phyloP scores from a whole-genome alignment of 92 coral and sea anemone species.

The Palythoa caribaeorum region DNA sequence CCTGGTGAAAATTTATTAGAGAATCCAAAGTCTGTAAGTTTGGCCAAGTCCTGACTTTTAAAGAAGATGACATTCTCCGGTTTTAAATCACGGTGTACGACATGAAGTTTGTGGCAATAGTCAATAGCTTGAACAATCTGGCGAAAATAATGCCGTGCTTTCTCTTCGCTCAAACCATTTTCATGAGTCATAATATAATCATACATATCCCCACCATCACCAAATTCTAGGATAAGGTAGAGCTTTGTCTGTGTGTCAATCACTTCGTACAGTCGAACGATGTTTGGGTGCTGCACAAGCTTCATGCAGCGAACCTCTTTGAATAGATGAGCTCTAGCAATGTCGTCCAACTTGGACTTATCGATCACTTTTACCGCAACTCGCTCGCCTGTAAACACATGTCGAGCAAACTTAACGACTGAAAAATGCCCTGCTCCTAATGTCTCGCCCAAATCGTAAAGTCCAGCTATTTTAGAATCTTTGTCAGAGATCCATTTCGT shows the following conservation, averaged over 20 bases:
- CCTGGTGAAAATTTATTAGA: conserved; percentile 97
- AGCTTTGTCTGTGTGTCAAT: conserved; percentile 96
- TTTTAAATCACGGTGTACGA: conserved; percentile 97
- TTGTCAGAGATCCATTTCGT: conserved; percentile 70
- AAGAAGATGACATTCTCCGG: conserved; percentile 99
- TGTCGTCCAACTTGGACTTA: conserved; percentile 93
- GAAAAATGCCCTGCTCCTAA: conserved; percentile 98
- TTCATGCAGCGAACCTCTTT: conserved; percentile 99
- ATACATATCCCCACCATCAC: conserved; percentile 99
- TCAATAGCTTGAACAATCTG: conserved; percentile 99
- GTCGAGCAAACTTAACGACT: conserved; percentile 96
- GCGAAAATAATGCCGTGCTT: conserved; percentile 94
- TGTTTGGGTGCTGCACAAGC: conserved; percentile 98
- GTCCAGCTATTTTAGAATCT: conserved; percentile 95
- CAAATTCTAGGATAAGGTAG: conserved; percentile 94
- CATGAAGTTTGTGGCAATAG: conserved; percentile 96
- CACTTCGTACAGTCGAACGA: conserved; percentile 96
- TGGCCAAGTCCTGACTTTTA: conserved; percentile 94
- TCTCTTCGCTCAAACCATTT: conserved; percentile 90
- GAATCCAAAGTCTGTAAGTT: conserved; percentile 98
- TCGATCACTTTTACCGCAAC: conserved; percentile 99
- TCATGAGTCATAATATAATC: conserved; percentile 99
- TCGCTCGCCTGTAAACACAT: conserved; percentile 98
- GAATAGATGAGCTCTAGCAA: conserved; percentile 89
- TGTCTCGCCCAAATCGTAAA: conserved; percentile 95